A percentile compares a stretch with the other conserved stretches of the same genome.
phyloP scores from a whole-genome alignment of 2,888 invertebrate genomes.

The Agrotis segetum region DNA sequence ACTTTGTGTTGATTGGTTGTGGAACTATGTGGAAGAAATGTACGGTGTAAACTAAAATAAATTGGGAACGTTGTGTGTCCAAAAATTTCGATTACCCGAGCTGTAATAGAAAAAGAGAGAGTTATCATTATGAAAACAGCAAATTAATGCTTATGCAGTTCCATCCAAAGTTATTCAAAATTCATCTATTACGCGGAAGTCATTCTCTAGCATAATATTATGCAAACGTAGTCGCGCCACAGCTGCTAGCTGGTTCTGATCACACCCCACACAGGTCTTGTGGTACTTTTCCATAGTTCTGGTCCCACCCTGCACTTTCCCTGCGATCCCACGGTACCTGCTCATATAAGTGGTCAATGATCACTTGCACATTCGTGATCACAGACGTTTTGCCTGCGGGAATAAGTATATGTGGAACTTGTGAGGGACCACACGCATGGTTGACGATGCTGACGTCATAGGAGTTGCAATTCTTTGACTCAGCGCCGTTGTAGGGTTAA shows the following conservation, averaged over 20 bases:
- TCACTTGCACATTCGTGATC: conserved; percentile 27
- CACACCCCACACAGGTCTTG: conserved; percentile 14
- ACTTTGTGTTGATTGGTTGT: conserved; percentile 7
- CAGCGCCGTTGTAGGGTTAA: background rate
- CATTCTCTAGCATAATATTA: conserved; percentile 30
- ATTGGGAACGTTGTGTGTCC: background rate
- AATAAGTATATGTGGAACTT: conserved; percentile 26
- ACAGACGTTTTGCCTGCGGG: conserved; percentile 29
- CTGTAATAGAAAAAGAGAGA: background rate
- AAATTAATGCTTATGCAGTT: background rate
- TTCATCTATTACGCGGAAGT: conserved; percentile 33
- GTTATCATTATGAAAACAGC: background rate
- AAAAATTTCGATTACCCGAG: too few relatives aligned
- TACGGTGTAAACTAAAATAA: background rate
- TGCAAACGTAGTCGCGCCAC: conserved; percentile 25
- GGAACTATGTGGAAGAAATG: background rate
- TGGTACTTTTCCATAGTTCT: conserved; percentile 23
- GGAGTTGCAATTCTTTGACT: background rate
- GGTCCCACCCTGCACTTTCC: conserved; percentile 69
- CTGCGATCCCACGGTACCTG: conserved; percentile 53
- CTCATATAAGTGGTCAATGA: conserved; percentile 41
- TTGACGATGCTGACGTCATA: conserved; percentile 4
- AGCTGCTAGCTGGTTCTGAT: conserved; percentile 20
- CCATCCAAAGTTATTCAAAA: conserved; percentile 1
- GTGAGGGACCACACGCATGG: conserved; percentile 52